A percentile compares a stretch with the other conserved stretches of the same genome.
Conservation (phyloP, 2,888 invertebrate genomes). For the Xylota sylvarum region DNA sequence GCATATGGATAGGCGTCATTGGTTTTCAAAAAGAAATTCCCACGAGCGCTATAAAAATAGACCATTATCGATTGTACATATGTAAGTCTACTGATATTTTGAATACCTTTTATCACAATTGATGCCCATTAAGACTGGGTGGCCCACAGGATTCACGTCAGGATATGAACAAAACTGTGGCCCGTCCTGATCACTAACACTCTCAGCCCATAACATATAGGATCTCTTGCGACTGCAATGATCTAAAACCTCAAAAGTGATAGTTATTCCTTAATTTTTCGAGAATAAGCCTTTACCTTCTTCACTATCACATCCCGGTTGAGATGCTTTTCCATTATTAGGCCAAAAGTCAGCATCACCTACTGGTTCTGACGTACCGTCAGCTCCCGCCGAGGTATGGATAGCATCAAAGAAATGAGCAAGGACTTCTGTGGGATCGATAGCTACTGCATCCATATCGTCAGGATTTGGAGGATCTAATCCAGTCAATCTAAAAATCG, state of each 20-base stretch:
- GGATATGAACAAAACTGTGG: too few species aligned
- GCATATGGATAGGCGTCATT: neutral
- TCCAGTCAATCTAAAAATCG: neutral
- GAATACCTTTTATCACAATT: too few species aligned
- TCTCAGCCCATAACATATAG: too few species aligned
- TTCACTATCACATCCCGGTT: neutral
- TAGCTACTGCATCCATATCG: neutral
- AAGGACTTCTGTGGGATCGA: too few species aligned
- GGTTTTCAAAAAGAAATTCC: neutral
- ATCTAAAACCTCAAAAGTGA: too few species aligned
- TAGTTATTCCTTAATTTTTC: too few species aligned
- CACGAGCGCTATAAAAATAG: neutral
- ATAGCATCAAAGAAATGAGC: neutral
- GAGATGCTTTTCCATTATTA: neutral
- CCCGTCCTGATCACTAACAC: too few species aligned
- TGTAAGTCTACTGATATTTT: too few species aligned
- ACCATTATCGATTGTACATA: neutral
- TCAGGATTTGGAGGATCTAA: neutral
- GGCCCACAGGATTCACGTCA: too few species aligned
- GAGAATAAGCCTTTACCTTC: neutral
- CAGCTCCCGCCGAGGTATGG: neutral
- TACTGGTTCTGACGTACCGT: neutral
- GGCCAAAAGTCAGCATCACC: neutral
- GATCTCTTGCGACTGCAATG: too few species aligned
- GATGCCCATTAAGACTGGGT: too few species aligned